Evolutionary conservation across 2,797 vertebrate species (phyloP).

Genomic region (Paedocypris micromegethes): DNA sequence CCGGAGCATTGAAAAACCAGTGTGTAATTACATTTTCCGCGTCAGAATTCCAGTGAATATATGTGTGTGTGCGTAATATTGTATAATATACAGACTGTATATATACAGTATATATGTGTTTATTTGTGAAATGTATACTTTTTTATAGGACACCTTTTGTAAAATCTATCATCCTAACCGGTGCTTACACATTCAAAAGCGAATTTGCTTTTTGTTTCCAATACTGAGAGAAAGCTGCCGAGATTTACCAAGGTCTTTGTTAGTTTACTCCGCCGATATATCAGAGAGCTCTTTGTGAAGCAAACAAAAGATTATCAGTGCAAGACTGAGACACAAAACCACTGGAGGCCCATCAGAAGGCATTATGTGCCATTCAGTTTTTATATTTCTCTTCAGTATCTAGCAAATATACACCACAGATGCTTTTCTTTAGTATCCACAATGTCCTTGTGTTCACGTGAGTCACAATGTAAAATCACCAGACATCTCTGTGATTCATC

Average conservation of each 20-base stretch:
- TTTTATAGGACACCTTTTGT: too few species aligned
- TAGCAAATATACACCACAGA: conserved; percentile 15
- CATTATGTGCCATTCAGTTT: conserved; percentile 25
- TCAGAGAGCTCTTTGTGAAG: conserved; percentile 38
- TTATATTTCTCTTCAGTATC: conserved; percentile 11
- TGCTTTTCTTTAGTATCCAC: conserved; percentile 8
- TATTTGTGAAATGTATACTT: too few species aligned
- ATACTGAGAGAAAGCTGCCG: conserved; percentile 16
- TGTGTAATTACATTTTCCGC: neutral
- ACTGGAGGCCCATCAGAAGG: conserved; percentile 34
- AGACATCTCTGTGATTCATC: neutral
- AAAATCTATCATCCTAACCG: too few species aligned
- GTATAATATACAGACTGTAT: too few species aligned
- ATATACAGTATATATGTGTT: too few species aligned
- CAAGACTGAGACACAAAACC: conserved; percentile 33
- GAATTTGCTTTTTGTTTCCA: conserved; percentile 24
- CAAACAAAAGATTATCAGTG: conserved; percentile 44
- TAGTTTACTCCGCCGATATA: conserved; percentile 33
- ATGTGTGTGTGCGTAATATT: too few species aligned
- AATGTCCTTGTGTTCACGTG: neutral
- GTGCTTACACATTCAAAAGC: too few species aligned
- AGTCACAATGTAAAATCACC: neutral
- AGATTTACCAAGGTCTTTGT: conserved; percentile 42
- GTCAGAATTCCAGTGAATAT: neutral
- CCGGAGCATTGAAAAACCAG: neutral